Conservation (phyloP, 2,888 invertebrate species). For the Andrena minutula region DNA sequence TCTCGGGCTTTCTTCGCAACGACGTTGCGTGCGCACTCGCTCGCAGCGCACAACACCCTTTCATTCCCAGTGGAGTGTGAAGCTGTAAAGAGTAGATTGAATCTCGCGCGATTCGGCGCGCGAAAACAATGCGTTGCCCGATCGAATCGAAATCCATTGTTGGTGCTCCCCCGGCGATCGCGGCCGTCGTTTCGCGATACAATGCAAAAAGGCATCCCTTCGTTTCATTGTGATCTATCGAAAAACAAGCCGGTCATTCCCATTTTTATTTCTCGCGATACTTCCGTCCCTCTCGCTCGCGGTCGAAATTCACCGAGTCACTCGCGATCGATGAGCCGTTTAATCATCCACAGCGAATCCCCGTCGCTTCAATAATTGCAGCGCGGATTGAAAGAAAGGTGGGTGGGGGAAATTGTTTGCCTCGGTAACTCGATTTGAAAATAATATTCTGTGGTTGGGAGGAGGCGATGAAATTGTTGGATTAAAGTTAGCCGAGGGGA, state of each 20-base stretch:
- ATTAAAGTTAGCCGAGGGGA: neutral
- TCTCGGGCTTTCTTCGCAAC: too few relatives aligned
- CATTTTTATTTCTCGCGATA: too few relatives aligned
- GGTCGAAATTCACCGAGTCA: neutral
- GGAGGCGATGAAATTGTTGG: neutral
- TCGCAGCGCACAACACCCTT: too few relatives aligned
- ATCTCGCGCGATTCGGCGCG: neutral
- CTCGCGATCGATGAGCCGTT: neutral
- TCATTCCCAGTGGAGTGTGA: too few relatives aligned
- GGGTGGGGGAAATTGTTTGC: neutral
- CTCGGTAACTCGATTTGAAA: neutral
- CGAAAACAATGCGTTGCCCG: neutral
- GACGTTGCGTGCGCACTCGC: too few relatives aligned
- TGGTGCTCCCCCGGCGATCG: neutral
- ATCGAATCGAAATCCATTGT: neutral
- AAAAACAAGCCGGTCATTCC: neutral
- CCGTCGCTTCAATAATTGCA: too few relatives aligned
- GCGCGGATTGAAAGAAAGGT: neutral
- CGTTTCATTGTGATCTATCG: conserved; percentile 27
- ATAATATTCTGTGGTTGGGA: neutral
- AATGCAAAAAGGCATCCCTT: neutral
- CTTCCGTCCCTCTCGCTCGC: too few relatives aligned
- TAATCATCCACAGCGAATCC: neutral
- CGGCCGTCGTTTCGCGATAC: neutral
- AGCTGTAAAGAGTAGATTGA: neutral